These are phyloP conservation scores for Thunnus albacares DNA, from an alignment of 2,797 vertebrate genomes.

Conservation along the genomic window DNA sequence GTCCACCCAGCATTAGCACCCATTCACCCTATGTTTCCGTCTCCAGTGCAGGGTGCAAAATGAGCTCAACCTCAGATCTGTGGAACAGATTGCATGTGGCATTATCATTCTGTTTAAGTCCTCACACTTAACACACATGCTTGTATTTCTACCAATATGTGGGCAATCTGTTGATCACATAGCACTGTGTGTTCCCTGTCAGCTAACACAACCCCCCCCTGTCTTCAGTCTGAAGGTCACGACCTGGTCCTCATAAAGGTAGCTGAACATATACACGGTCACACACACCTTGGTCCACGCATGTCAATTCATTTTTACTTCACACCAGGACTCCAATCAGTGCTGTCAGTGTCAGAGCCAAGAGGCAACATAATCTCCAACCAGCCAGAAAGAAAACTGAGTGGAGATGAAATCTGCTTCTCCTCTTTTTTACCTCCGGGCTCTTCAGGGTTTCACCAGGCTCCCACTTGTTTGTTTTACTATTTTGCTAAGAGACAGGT, in stretches of 20 bases:
- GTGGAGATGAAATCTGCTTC: constrained; percentile 55
- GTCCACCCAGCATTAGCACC: constrained; percentile 19
- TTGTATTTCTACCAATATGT: background rate
- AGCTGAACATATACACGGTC: constrained; percentile 1
- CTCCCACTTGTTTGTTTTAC: constrained; percentile 26
- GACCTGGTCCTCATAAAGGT: background rate
- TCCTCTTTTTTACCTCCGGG: constrained; percentile 28
- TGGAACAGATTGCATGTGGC: constrained; percentile 47
- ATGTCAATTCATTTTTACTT: constrained; percentile 63
- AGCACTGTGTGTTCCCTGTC: background rate
- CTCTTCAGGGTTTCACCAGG: constrained; percentile 11
- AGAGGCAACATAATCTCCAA: constrained; percentile 52
- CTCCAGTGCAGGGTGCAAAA: constrained; percentile 30
- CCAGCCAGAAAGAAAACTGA: constrained; percentile 53
- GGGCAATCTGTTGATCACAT: background rate
- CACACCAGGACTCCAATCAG: constrained; percentile 57
- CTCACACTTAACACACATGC: constrained; percentile 1
- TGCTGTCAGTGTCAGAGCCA: constrained; percentile 38
- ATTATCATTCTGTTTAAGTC: constrained; percentile 43
- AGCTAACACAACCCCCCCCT: background rate
- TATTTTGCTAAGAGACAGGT: background rate
- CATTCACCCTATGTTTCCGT: constrained; percentile 27
- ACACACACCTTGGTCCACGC: constrained; percentile 14
- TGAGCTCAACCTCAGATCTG: constrained; percentile 18
- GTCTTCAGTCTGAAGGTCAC: constrained; percentile 25